phyloP scores from a whole-genome alignment of 2,888 invertebrate species.

The Dichetophora obliterata region DNA sequence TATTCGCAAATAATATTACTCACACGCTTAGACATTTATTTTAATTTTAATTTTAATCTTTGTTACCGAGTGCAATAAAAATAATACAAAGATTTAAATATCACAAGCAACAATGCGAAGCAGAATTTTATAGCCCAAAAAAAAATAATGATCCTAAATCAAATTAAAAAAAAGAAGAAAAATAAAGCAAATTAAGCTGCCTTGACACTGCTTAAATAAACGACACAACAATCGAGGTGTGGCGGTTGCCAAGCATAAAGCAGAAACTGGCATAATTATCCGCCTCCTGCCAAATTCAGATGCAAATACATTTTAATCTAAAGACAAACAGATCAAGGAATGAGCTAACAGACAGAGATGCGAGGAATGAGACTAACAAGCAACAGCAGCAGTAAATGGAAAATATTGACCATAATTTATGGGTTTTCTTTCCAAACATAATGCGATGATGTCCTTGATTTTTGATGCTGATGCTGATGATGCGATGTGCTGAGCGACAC shows the following conservation, averaged over 20 bases:
- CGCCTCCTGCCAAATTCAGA: constrained; percentile 9
- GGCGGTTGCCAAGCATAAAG: background rate
- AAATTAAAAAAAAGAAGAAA: background rate
- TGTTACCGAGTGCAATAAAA: too few relatives aligned
- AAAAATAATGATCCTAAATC: background rate
- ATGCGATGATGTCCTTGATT: too few relatives aligned
- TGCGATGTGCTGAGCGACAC: too few relatives aligned
- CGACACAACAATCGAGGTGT: background rate
- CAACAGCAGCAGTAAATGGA: background rate
- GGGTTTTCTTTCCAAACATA: too few relatives aligned
- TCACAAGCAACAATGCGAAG: background rate
- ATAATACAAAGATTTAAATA: too few relatives aligned
- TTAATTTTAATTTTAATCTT: too few relatives aligned
- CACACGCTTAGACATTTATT: background rate
- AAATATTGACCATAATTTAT: too few relatives aligned
- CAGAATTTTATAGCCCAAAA: background rate
- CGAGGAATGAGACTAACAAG: background rate
- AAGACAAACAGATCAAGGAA: background rate
- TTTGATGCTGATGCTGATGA: too few relatives aligned
- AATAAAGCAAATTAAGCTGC: background rate
- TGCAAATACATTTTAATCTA: constrained; percentile 12
- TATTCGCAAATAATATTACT: background rate
- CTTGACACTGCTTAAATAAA: background rate
- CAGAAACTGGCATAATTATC: background rate
- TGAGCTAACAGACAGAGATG: background rate